These are phyloP conservation scores for Oryzaephilus surinamensis DNA, from an alignment of 1,140 invertebrate species.

Conservation along the genomic window DNA sequence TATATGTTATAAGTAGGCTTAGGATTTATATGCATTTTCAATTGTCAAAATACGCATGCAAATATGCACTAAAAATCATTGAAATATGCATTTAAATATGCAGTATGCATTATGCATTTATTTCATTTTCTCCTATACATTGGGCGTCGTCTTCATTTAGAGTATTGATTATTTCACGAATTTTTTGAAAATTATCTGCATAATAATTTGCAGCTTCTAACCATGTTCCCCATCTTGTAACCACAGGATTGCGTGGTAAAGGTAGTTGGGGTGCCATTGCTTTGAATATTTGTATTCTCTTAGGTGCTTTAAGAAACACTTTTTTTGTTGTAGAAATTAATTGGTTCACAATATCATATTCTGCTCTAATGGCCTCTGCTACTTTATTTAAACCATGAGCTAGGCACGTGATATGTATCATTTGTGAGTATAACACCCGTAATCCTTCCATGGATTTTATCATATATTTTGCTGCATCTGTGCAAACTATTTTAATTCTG, in stretches of 20 bases:
- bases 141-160: too few species aligned
- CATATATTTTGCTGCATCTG: constrained; percentile 31
- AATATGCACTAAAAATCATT: too few species aligned
- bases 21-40: too few species aligned
- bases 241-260: constrained; percentile 22
- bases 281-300: constrained; percentile 17
- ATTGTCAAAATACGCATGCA: too few species aligned
- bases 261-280: constrained; percentile 17
- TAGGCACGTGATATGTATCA: constrained; percentile 28
- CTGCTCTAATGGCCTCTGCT: constrained; percentile 21
- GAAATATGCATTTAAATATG: too few species aligned
- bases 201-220: constrained; percentile 9
- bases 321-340: constrained; percentile 23
- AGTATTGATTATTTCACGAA: too few species aligned
- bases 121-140: too few species aligned
- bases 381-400: constrained; percentile 27
- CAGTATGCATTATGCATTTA: too few species aligned
- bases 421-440: constrained; percentile 14
- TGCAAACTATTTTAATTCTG: constrained; percentile 13
- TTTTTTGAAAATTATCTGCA: constrained; percentile 7
- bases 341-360: constrained; percentile 19
- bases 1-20: too few species aligned
- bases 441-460: constrained; percentile 16
- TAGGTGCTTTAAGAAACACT: constrained; percentile 26
- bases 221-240: constrained; percentile 30